These are phyloP conservation scores for Narcine bancroftii DNA, from an alignment of 2,113 vertebrate genomes.

Conservation along the genomic window DNA sequence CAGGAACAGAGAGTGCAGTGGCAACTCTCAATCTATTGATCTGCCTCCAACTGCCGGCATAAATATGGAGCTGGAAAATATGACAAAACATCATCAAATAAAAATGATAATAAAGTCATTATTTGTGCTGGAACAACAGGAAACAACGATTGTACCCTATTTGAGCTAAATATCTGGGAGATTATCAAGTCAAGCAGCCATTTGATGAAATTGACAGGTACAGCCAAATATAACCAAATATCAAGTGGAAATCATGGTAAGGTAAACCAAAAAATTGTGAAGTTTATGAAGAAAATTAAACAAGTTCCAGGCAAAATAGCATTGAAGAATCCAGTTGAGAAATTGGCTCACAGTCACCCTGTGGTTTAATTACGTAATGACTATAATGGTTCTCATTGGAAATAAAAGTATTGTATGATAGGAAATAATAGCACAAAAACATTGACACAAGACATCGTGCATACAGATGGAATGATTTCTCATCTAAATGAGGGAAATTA, in stretches of 20 bases:
- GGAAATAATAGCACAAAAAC: background rate
- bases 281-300: background rate
- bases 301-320: background rate
- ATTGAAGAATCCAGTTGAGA: background rate
- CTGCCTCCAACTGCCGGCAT: no score
- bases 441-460: background rate
- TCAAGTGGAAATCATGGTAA: background rate
- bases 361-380: background rate
- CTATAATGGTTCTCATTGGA: background rate
- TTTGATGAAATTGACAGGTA: background rate
- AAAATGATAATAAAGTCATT: background rate
- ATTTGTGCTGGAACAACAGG: background rate
- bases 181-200: background rate
- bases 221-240: background rate
- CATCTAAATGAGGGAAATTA: background rate
- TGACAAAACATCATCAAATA: background rate
- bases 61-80: no score
- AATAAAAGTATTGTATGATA: background rate
- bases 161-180: background rate
- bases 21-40: background rate
- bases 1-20: background rate
- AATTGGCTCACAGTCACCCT: background rate
- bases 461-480: background rate
- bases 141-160: background rate
- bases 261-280: background rate